Percentiles rank a stretch among this genome's conserved stretches.
phyloP scores from a whole-genome alignment of 2,888 invertebrate species.

The Tinea trinotella region DNA sequence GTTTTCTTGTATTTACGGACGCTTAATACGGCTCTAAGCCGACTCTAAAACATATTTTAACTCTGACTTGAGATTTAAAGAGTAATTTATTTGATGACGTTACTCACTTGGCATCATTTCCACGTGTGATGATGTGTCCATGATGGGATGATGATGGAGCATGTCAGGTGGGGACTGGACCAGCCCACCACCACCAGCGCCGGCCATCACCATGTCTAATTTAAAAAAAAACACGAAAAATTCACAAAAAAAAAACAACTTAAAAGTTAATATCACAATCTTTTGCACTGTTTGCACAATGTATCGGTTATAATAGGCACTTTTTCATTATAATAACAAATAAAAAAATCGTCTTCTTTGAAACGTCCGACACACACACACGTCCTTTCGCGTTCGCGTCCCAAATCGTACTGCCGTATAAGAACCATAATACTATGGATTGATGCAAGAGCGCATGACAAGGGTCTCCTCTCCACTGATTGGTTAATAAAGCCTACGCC shows the following conservation, averaged over 20 bases:
- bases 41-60: too few relatives aligned
- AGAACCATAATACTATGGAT: constrained; percentile 66
- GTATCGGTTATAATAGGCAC: constrained; percentile 40
- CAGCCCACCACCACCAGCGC: constrained; percentile 64
- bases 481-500: constrained; percentile 54
- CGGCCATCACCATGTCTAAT: constrained; percentile 61
- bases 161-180: constrained; percentile 70
- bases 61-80: too few relatives aligned
- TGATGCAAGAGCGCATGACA: constrained; percentile 64
- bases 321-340: constrained; percentile 59
- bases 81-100: too few relatives aligned
- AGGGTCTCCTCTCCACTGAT: constrained; percentile 39
- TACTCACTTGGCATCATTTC: constrained; percentile 70
- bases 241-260: not conserved
- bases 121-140: constrained; percentile 65
- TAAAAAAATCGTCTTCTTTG: constrained; percentile 22
- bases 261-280: not conserved
- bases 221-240: not conserved
- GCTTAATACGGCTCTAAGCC: too few relatives aligned
- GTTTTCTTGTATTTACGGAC: too few relatives aligned
- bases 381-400: not conserved
- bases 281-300: not conserved
- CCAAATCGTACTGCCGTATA: constrained; percentile 51
- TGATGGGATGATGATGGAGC: constrained; percentile 66
- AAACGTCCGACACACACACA: not conserved